These are phyloP conservation scores for Hirtodrosophila histrioides DNA, from an alignment of 2,888 invertebrate genomes.

Conservation along the genomic window DNA sequence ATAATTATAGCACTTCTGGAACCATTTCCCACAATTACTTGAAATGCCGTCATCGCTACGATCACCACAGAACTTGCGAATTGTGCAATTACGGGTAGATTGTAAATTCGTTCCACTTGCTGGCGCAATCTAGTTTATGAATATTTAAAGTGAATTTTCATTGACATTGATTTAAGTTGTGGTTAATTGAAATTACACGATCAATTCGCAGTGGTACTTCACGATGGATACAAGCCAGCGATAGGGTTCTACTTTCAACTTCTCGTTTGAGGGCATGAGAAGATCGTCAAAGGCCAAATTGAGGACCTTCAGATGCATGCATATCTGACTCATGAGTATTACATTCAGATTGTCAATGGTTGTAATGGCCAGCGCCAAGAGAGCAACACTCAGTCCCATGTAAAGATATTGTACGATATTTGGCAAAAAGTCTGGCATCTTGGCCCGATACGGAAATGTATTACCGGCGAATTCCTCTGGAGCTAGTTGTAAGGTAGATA, in stretches of 20 bases:
- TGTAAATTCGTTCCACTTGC: constrained; percentile 64
- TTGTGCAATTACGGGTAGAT: constrained; percentile 66
- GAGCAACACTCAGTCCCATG: constrained; percentile 58
- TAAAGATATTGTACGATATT: constrained; percentile 50
- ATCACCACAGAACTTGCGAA: constrained; percentile 70
- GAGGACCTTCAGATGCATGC: constrained; percentile 73
- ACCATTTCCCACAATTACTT: constrained; percentile 60
- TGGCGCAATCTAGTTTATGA: constrained; percentile 57
- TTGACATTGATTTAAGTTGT: too few relatives aligned
- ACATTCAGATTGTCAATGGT: constrained; percentile 73
- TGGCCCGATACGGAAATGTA: constrained; percentile 68
- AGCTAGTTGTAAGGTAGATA: constrained; percentile 37
- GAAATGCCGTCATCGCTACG: constrained; percentile 73
- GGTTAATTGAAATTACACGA: constrained; percentile 41
- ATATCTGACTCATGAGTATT: constrained; percentile 72
- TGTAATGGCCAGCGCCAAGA: constrained; percentile 61
- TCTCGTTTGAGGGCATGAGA: neutral
- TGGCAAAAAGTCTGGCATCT: constrained; percentile 62
- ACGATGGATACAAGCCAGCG: constrained; percentile 48
- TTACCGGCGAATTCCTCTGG: constrained; percentile 58
- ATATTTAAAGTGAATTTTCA: neutral
- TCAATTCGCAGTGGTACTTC: constrained; percentile 67
- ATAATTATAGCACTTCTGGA: constrained; percentile 60
- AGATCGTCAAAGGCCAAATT: constrained; percentile 70
- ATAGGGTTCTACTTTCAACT: constrained; percentile 23